These are phyloP conservation scores for Fratercula arctica DNA, from an alignment of 2,797 vertebrate species.

Conservation along the genomic window DNA sequence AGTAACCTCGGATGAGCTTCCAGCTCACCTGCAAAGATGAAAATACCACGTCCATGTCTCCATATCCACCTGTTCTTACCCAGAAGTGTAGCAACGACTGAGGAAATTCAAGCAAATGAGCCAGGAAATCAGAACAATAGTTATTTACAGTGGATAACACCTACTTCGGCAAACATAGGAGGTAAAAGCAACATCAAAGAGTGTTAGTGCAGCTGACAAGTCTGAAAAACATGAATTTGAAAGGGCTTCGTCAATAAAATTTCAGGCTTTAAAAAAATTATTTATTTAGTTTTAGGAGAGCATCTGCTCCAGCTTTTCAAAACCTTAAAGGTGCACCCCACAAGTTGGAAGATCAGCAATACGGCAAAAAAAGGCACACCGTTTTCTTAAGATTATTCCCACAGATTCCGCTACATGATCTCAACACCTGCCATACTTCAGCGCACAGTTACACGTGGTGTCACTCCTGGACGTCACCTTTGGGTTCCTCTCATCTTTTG, in stretches of 20 bases:
- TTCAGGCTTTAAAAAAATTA: neutral
- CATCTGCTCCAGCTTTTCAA: neutral
- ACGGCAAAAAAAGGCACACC: neutral
- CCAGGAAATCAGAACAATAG: slow-evolving; percentile 29
- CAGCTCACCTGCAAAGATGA: neutral
- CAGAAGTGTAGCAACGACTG: neutral
- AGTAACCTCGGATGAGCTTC: neutral
- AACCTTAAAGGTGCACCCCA: neutral
- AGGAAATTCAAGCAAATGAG: slow-evolving; percentile 20
- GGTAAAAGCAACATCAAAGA: slow-evolving; percentile 29
- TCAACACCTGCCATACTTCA: neutral
- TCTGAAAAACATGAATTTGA: neutral
- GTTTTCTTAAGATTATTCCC: neutral
- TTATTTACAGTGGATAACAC: slow-evolving; percentile 22
- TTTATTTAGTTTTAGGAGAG: slow-evolving; percentile 7
- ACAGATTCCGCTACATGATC: neutral
- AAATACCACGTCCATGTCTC: neutral
- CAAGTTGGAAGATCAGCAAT: neutral
- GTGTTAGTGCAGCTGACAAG: slow-evolving; percentile 36
- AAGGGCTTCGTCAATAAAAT: neutral
- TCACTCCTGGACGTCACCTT: neutral
- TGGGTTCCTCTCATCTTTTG: neutral
- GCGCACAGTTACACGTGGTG: neutral
- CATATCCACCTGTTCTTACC: neutral
- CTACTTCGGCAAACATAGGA: neutral